A percentile compares a stretch with the other conserved stretches of the same genome.
phyloP scores from a whole-genome alignment of 2,888 invertebrate genomes.

The Lottia gigantea region DNA sequence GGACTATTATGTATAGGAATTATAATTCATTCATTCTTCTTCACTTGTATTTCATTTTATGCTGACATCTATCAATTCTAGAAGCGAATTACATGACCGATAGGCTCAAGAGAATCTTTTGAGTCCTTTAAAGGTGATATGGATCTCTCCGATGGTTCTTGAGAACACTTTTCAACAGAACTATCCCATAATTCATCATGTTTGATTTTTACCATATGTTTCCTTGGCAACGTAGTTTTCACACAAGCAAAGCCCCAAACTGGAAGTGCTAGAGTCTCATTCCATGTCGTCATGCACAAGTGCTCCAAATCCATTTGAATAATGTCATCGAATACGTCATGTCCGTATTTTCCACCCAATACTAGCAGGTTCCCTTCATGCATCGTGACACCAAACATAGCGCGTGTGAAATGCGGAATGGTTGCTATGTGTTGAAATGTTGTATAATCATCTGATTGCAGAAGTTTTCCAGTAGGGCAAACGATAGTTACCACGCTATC shows the following conservation, averaged over 20 bases:
- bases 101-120: not conserved
- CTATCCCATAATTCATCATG: constrained; percentile 14
- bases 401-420: constrained; percentile 29
- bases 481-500: constrained; percentile 19
- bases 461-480: constrained; percentile 27
- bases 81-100: not conserved
- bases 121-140: not conserved
- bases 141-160: not conserved
- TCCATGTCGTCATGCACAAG: constrained; percentile 16
- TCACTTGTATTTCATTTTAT: too few relatives aligned
- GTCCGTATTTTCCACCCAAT: constrained; percentile 26
- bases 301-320: constrained; percentile 25
- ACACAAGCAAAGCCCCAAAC: constrained; percentile 27
- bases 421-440: constrained; percentile 18
- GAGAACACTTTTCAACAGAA: not conserved
- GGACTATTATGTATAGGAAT: too few relatives aligned
- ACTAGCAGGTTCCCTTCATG: constrained; percentile 19
- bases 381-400: constrained; percentile 23
- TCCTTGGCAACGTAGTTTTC: constrained; percentile 16
- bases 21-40: too few relatives aligned
- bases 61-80: not conserved
- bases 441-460: constrained; percentile 25
- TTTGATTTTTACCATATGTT: constrained; percentile 19
- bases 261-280: constrained; percentile 22
- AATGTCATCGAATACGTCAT: constrained; percentile 26